These are phyloP conservation scores for Saccostrea echinata DNA, from an alignment of 1,140 invertebrate species.

Conservation along the genomic window DNA sequence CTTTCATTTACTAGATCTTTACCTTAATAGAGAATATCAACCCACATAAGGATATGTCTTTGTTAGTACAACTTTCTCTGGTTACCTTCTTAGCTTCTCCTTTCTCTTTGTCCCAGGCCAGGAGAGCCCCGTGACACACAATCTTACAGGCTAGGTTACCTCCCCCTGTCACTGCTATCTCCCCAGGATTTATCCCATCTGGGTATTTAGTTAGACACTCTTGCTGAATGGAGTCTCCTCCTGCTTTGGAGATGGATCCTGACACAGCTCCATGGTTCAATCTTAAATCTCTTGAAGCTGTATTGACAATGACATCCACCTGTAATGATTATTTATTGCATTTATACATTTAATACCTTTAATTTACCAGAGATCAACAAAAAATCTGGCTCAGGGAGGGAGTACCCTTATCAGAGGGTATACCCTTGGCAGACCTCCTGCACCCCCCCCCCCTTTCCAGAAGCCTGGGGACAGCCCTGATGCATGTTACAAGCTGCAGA, in stretches of 20 bases:
- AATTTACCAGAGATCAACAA: no score
- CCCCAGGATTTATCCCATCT: slow-evolving; percentile 60
- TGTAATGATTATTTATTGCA: background rate
- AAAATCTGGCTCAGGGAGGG: no score
- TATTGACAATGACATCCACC: slow-evolving; percentile 65
- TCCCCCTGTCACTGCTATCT: slow-evolving; percentile 65
- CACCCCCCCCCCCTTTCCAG: no score
- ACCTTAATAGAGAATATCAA: no score
- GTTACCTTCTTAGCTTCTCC: background rate
- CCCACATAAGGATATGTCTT: no score
- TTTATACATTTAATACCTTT: no score
- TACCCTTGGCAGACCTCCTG: no score
- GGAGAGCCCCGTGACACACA: slow-evolving; percentile 61
- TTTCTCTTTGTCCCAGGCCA: slow-evolving; percentile 42
- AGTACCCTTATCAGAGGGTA: no score
- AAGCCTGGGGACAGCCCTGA: no score
- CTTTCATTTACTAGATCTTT: no score
- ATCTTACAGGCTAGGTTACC: slow-evolving; percentile 59
- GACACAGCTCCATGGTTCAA: slow-evolving; percentile 61
- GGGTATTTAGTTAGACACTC: slow-evolving; percentile 63
- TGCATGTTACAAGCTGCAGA: no score
- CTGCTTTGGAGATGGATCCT: slow-evolving; percentile 49
- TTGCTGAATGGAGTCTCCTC: slow-evolving; percentile 58
- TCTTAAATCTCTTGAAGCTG: slow-evolving; percentile 54
- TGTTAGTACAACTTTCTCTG: no score